Conservation (phyloP, 2,113 vertebrate species). For the human region GRCh38 chrX:18196501-18197000, state of each 20-base stretch:
- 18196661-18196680: not conserved
- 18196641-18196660: not conserved
- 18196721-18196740: not conserved
- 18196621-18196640: not conserved
- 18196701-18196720: not conserved
- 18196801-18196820: not conserved
- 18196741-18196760: slow-evolving; percentile 8
- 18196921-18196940: slow-evolving; percentile 6
- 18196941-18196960: slow-evolving; percentile 11
- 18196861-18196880: slow-evolving; percentile 1
- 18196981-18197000: not conserved
- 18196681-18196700: not conserved
- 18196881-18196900: not conserved
- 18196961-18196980: not conserved
- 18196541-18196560: not conserved
- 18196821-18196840: not conserved
- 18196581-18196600: not conserved
- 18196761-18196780: not conserved
- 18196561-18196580: not conserved
- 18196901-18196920: not conserved
- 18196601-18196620: not conserved
- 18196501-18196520: not conserved
- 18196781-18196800: not conserved
- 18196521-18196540: slow-evolving; percentile 3
- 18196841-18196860: not conserved